These are phyloP conservation scores for Poecile atricapillus DNA, from an alignment of 2,113 vertebrate species.

Conservation along the genomic window DNA sequence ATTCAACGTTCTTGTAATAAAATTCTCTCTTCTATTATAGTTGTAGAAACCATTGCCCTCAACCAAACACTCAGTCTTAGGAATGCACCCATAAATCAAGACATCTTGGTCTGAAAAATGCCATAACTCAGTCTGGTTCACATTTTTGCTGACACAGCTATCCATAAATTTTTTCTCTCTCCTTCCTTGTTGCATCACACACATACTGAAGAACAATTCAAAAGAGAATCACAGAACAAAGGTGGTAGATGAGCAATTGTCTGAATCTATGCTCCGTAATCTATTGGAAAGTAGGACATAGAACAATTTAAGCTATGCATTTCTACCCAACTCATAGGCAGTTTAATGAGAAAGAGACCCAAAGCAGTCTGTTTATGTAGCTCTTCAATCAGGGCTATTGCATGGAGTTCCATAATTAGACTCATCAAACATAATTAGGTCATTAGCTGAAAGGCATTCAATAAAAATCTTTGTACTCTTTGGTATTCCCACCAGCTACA, in stretches of 20 bases:
- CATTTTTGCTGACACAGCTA: background rate
- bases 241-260: background rate
- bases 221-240: background rate
- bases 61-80: background rate
- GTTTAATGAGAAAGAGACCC: background rate
- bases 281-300: background rate
- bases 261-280: background rate
- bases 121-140: background rate
- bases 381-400: background rate
- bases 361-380: background rate
- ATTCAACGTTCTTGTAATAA: background rate
- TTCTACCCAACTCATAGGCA: background rate
- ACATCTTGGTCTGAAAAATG: background rate
- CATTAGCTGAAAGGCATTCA: background rate
- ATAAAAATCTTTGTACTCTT: background rate
- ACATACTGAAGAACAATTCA: background rate
- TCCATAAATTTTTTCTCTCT: background rate
- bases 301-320: background rate
- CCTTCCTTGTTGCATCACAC: background rate
- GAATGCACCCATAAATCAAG: background rate
- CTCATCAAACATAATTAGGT: no score
- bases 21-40: background rate
- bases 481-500: background rate
- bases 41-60: background rate
- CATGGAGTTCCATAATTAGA: background rate